phyloP scores from a whole-genome alignment of 53 echinoderm and acorn worm genomes.

The Crossaster papposus region DNA sequence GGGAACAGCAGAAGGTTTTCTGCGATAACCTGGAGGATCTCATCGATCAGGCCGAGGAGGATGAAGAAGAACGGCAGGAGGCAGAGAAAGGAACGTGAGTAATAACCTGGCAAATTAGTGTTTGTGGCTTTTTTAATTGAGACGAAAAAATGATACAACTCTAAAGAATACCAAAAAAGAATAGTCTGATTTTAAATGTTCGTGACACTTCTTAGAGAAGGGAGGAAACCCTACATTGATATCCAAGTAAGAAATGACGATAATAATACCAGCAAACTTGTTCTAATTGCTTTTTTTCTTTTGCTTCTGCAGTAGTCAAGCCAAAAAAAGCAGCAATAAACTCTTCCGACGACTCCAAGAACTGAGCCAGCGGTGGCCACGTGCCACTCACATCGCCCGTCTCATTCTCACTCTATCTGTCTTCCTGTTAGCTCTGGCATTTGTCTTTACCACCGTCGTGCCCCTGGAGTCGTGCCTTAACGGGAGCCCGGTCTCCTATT shows the following conservation, averaged over 20 bases:
- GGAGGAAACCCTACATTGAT: background rate
- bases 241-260: background rate
- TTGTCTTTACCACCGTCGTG: conserved; percentile 61
- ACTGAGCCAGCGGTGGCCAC: background rate
- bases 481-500: conserved; percentile 44
- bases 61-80: conserved; percentile 75
- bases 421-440: conserved; percentile 59
- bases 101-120: background rate
- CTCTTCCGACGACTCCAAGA: conserved; percentile 31
- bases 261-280: too few relatives aligned
- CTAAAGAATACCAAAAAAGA: too few relatives aligned
- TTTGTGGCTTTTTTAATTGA: background rate
- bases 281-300: background rate
- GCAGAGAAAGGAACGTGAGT: conserved; percentile 45
- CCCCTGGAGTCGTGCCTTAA: conserved; percentile 58
- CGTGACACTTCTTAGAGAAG: background rate
- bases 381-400: conserved; percentile 37
- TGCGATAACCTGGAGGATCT: conserved; percentile 90
- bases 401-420: conserved; percentile 51
- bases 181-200: too few relatives aligned
- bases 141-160: background rate
- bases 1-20: conserved; percentile 88
- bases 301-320: conserved; percentile 8
- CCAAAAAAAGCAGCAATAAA: background rate
- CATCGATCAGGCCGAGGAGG: conserved; percentile 85